These are phyloP conservation scores for Apteryx mantelli DNA, from an alignment of 2,113 vertebrate genomes.

Conservation along the genomic window DNA sequence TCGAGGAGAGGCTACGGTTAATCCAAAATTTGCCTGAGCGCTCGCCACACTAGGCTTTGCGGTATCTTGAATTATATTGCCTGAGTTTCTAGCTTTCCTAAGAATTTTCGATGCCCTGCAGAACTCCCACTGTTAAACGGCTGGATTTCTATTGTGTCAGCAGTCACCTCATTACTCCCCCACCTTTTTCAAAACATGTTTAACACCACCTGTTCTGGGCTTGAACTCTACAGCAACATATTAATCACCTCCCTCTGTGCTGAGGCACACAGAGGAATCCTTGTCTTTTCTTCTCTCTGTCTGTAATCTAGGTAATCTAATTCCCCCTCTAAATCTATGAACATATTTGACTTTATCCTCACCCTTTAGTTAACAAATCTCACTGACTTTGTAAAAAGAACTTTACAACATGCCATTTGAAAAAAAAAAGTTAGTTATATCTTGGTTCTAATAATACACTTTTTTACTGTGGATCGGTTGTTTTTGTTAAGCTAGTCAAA, in stretches of 20 bases:
- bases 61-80: background rate
- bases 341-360: background rate
- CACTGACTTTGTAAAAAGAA: background rate
- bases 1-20: accelerated
- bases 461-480: background rate
- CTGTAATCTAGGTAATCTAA: background rate
- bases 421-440: background rate
- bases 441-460: background rate
- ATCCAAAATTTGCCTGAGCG: background rate
- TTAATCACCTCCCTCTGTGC: background rate
- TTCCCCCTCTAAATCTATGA: background rate
- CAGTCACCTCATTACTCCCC: background rate
- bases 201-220: background rate
- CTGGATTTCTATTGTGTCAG: background rate
- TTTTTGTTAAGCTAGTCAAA: background rate
- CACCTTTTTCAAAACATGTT: accelerated
- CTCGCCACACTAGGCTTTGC: background rate
- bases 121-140: background rate
- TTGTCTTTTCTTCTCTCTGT: background rate
- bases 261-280: background rate
- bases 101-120: background rate
- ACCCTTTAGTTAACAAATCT: background rate
- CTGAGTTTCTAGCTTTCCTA: background rate
- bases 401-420: background rate
- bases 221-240: background rate